These are phyloP conservation scores for Limnephilus auricula DNA, from an alignment of 2,888 invertebrate species.

Conservation along the genomic window DNA sequence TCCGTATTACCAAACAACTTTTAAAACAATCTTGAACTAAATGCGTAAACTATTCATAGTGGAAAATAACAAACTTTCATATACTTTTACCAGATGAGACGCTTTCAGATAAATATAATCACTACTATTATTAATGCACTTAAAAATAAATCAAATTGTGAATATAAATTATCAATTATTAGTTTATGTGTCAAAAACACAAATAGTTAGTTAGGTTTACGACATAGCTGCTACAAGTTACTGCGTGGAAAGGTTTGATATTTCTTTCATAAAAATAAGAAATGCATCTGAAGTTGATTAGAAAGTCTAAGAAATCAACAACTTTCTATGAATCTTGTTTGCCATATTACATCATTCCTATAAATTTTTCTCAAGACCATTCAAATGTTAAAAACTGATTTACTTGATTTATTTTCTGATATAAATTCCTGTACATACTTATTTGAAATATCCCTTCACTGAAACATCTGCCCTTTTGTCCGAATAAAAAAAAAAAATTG, in stretches of 20 bases:
- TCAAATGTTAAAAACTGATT: not conserved
- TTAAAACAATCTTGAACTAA: constrained; percentile 14
- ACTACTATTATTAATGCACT: not conserved
- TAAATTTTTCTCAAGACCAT: not conserved
- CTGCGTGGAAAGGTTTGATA: not conserved
- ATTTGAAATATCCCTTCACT: not conserved
- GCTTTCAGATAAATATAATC: constrained; percentile 9
- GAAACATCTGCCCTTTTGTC: not conserved
- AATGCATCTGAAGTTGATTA: not conserved
- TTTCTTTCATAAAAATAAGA: not conserved
- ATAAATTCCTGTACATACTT: not conserved
- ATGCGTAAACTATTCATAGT: constrained; percentile 19
- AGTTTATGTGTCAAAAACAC: not conserved
- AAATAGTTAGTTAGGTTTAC: not conserved
- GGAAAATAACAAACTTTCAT: constrained; percentile 10
- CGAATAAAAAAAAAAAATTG: not conserved
- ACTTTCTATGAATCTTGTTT: not conserved
- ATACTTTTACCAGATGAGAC: not conserved
- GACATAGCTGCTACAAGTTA: constrained; percentile 27
- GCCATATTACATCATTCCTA: not conserved
- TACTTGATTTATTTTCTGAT: not conserved
- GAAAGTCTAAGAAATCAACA: not conserved
- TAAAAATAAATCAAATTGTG: constrained; percentile 14
- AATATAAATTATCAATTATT: not conserved
- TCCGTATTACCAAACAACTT: constrained; percentile 27